These are phyloP conservation scores for Criorhina ranunculi DNA, from an alignment of 2,888 invertebrate genomes.

Conservation along the genomic window DNA sequence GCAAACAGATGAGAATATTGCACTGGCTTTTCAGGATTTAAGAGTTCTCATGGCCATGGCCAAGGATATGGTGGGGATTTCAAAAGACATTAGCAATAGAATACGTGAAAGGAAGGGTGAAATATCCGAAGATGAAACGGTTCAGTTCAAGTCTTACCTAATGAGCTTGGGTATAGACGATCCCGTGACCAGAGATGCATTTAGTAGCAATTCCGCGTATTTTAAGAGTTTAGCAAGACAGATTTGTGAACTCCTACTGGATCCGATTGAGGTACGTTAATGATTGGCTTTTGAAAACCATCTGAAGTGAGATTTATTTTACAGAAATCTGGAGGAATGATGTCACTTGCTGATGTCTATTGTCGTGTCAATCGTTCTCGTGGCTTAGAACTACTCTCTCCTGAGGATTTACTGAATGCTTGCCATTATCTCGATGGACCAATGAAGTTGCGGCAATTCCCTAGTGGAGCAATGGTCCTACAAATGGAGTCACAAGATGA, in stretches of 20 bases:
- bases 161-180: slow-evolving; percentile 99
- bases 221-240: slow-evolving; percentile 94
- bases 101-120: slow-evolving; percentile 97
- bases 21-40: slow-evolving; percentile 97
- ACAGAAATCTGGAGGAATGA: slow-evolving; percentile 97
- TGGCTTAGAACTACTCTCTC: slow-evolving; percentile 97
- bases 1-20: slow-evolving; percentile 96
- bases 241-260: slow-evolving; percentile 91
- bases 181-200: slow-evolving; percentile 97
- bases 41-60: slow-evolving; percentile 97
- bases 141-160: slow-evolving; percentile 97
- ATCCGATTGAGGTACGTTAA: slow-evolving; percentile 90
- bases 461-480: slow-evolving; percentile 97
- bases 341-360: slow-evolving; percentile 98
- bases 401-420: slow-evolving; percentile 97
- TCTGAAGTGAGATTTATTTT: slow-evolving; percentile 34
- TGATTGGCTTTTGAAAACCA: background rate
- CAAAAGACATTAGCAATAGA: slow-evolving; percentile 95
- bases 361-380: slow-evolving; percentile 98
- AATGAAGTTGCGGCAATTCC: slow-evolving; percentile 92
- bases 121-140: slow-evolving; percentile 98
- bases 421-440: slow-evolving; percentile 90
- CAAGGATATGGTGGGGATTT: slow-evolving; percentile 97
- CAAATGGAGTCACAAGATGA: slow-evolving; percentile 92
- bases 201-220: slow-evolving; percentile 93